phyloP scores from a whole-genome alignment of 2,888 invertebrate species.

The Thysanoteuthis rhombus region DNA sequence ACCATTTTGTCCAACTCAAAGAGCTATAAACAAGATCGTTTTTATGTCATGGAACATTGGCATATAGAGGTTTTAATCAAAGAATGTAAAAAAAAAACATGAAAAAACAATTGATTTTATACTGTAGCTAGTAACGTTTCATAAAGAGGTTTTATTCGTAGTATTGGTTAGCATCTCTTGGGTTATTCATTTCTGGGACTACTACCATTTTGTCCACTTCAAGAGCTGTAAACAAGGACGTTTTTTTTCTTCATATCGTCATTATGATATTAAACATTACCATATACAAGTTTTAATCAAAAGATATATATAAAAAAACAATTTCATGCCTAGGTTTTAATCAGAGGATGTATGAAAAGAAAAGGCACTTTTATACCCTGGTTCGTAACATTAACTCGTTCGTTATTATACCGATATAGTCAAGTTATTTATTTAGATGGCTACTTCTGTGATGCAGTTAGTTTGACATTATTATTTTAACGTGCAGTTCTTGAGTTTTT shows the following conservation, averaged over 20 bases:
- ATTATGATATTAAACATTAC: background rate
- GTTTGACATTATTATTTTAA: no score
- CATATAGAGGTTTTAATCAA: no score
- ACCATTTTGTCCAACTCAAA: background rate
- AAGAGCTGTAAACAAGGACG: background rate
- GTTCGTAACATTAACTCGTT: background rate
- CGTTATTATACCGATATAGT: background rate
- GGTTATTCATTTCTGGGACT: background rate
- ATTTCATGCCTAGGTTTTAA: background rate
- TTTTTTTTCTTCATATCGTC: background rate
- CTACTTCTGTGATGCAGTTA: background rate
- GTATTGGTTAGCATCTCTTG: no score
- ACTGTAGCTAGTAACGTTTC: no score
- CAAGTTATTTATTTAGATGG: no score
- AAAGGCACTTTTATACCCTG: background rate
- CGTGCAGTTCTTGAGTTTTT: no score
- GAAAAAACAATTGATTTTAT: no score
- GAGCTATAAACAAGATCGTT: background rate
- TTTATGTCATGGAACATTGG: no score
- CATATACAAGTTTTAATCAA: background rate
- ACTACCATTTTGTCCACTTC: background rate
- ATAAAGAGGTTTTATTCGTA: no score
- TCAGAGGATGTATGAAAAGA: background rate
- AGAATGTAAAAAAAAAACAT: no score
- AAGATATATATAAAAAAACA: no score